Base-by-base conservation (phyloP, 2,113 vertebrate species). In the Morone saxatilis region DNA sequence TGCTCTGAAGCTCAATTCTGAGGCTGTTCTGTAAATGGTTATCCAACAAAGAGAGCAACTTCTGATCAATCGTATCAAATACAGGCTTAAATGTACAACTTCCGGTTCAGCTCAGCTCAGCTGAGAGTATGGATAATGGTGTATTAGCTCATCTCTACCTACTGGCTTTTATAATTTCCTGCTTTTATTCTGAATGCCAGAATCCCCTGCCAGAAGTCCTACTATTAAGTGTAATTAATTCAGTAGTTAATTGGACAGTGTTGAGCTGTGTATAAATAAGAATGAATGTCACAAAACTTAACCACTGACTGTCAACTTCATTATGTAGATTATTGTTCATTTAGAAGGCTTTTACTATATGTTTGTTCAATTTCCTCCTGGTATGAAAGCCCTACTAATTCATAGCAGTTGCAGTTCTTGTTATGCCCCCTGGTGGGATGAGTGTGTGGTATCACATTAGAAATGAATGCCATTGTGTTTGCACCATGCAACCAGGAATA, bases 381-480 rank as follows among this genome's bases (percentile, higher is more conserved):
- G 16, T 45, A 11, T 31, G 12, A 53, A n/a, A 31, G 19, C 67
- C 45, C 7, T 31, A 4, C 22, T 5, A 5, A 14, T 22, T 45
- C 22, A n/a, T 5, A 45, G 61, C 61, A 62, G 45, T 12, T 74
- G 71, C 19, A 47, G 13, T 2, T 43, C 22, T 14, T 20, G n/a
- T 43, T 57, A 10, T 31, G 62, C 63, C 66, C 56, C 48, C 77
- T 63, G 77, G 57, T 80, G 57, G 63, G 40, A 36, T 63, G 17
- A n/a, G n/a, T 40, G 4, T 17, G 38, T 11, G 50, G 22, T 16
- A 12, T 47, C 78, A 65, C 40, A 56, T 71, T 43, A 53, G 70
- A 31, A 25, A 14, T 6, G 20, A 0, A 20, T 19, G n/a, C 36
- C 60, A 48, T 5, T 16, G 40, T n/a, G 6, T n/a, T 31, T 8